Percentiles rank a stretch among this genome's conserved stretches.
phyloP scores from a whole-genome alignment of 2,797 vertebrate species.

The Anguilla pacifica region DNA sequence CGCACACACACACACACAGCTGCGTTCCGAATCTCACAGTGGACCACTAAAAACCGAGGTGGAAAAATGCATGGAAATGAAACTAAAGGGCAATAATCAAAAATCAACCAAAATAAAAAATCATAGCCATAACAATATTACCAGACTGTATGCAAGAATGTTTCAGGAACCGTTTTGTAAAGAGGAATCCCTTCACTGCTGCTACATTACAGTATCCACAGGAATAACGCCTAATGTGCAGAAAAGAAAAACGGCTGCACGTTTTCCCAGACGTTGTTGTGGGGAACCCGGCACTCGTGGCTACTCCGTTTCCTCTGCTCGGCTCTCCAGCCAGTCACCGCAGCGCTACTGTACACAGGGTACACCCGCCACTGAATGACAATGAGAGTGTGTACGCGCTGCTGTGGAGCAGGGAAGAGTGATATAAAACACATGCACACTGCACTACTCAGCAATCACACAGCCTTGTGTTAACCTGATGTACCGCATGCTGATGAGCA shows the following conservation, averaged over 20 bases:
- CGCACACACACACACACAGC: conserved; percentile 14
- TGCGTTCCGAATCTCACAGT: background rate
- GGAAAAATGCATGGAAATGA: background rate
- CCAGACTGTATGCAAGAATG: background rate
- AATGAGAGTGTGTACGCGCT: too few relatives aligned
- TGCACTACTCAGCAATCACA: background rate
- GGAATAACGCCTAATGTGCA: background rate
- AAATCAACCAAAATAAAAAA: background rate
- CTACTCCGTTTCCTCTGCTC: background rate
- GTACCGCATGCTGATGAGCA: background rate
- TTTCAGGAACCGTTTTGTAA: background rate
- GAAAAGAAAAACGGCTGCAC: background rate
- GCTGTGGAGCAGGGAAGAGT: background rate
- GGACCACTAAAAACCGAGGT: background rate
- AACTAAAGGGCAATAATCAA: background rate
- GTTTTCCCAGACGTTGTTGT: background rate
- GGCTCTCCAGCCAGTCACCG: background rate
- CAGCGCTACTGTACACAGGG: background rate
- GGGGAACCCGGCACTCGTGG: background rate
- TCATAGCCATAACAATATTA: background rate
- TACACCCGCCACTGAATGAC: background rate
- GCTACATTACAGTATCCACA: background rate
- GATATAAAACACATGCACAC: background rate
- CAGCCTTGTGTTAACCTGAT: background rate
- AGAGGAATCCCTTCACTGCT: background rate